A percentile compares a stretch with the other conserved stretches of the same genome.
phyloP scores from a whole-genome alignment of 2,888 invertebrate genomes.

The Liopterus haemorrhoidalis region DNA sequence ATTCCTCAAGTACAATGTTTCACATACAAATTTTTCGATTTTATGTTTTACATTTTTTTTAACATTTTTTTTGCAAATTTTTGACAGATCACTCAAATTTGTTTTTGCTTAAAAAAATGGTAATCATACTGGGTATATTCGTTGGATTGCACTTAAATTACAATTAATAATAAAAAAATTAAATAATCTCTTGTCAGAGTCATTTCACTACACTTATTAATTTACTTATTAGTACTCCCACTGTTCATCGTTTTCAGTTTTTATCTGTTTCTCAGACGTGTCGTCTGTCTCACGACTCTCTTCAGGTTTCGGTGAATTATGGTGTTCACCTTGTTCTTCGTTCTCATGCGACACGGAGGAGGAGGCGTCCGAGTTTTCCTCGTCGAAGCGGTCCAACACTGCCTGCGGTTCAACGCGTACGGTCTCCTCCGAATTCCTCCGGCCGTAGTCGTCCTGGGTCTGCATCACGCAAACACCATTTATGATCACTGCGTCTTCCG shows the following conservation, averaged over 20 bases:
- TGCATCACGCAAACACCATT: conserved; percentile 92
- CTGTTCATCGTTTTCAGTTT: conserved; percentile 56
- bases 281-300: conserved; percentile 28
- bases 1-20: no score
- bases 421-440: conserved; percentile 58
- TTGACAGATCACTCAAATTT: no score
- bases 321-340: conserved; percentile 37
- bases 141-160: conserved; percentile 15
- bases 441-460: conserved; percentile 64
- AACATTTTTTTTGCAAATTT: no score
- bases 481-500: conserved; percentile 76
- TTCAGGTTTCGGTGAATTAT: conserved; percentile 38
- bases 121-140: conserved; percentile 15
- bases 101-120: conserved; percentile 16
- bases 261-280: conserved; percentile 50
- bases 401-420: conserved; percentile 72
- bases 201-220: conserved; percentile 18
- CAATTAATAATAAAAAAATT: conserved; percentile 12
- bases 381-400: conserved; percentile 57
- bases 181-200: conserved; percentile 15
- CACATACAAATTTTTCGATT: conserved; percentile 38
- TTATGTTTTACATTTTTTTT: no score
- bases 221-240: conserved; percentile 52
- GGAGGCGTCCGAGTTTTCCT: conserved; percentile 49
- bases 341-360: conserved; percentile 43